Evolutionary conservation across 2,113 vertebrate genomes (phyloP), one percentile per base, ranked within the genome.

Genomic region (Callopanchax toddi): DNA sequence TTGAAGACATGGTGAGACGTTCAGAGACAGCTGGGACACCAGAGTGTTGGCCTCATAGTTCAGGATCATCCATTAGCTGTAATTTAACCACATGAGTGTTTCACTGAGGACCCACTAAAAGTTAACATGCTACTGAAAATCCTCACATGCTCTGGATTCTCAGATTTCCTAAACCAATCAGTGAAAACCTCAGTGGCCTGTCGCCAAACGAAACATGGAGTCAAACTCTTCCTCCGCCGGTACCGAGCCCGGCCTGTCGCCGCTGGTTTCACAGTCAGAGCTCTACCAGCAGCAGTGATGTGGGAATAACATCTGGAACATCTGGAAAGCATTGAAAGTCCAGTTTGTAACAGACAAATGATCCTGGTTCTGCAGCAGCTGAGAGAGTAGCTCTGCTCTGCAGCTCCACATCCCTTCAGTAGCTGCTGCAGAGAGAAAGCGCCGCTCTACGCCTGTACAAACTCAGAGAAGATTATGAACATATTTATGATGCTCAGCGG

Each of bases 261-360:
- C 50, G 62, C 45, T 23, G 50, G 25, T 45, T 54, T 64, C 61
- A 44, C 62, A 65, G 49, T 36, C 34, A 40, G 26, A 26, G 40
- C 50, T 64, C 40, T 8, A 64, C 50, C 61, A 65, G 40, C 50
- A 36, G 50, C 62, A 54, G 18, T 54, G 45, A 54, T 65, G 62
- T 45, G 62, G 29, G 45, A 65, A 65, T 32, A 44, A 54, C 50
- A 45, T 45, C 40, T 65, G 62, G 32, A 54, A 54, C 62, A 65
- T 65, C 62, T 54, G 62, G 62, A 65, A 65, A 65, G 51, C 62
- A 54, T 65, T 51, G 48, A 51, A 18, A 54, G 29, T 18, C 18
- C 3, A 44, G 49, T 39, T 64, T 34, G 50, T 25, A 54, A 23
- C 29, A 54, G 50, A 54, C 40, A 54, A 45, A 36, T 32, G n/a